Base-by-base conservation (phyloP, 2,113 vertebrate species). In the Antechinus stuartii region DNA sequence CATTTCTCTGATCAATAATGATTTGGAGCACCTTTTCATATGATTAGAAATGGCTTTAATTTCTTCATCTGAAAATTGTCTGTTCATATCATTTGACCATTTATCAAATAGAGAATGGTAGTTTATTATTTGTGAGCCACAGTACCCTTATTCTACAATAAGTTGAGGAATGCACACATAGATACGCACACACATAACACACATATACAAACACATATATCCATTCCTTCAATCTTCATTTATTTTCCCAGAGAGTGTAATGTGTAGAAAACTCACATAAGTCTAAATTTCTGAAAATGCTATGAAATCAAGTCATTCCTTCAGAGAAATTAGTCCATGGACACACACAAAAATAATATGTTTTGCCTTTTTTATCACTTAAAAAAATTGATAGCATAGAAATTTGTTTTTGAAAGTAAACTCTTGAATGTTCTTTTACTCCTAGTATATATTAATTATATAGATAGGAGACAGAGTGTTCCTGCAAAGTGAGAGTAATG, bases 141-240 rank as follows among this genome's bases (percentile, higher is more conserved):
- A 97, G 94, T 61, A 97, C 94, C 92, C 97, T 94, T 96, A 98
- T 91, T 97, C 95, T 97, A 94, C 93, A 96, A 56, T 96, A 93
- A 93, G 92, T 96, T 95, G 98, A 97, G 96, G 94, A 98, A 93
- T 94, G 95, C 95, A 97, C 49, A 95, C 97, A 97, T 76, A 97
- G 97, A 96, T 97, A 97, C 47, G 94, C 97, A 97, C 89, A 97
- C 97, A 96, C 97, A 98, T 97, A 54, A 54, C 97, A 98, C 97
- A 56, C 91, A 93, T 93, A 92, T 49, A 8, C 16, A 95, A 6
- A 35, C 30, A 68, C 12, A 68, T 3, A 30, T 27, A 30, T 12
- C 30, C 26, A 61, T 61, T 27, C 97, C 96, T 94, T 0, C 0
- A 93, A 95, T 19, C 30, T 96, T 96, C 91, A 57, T 96, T 98